phyloP scores from a whole-genome alignment of 2,888 invertebrate genomes.

The Lasioglossum vierecki region DNA sequence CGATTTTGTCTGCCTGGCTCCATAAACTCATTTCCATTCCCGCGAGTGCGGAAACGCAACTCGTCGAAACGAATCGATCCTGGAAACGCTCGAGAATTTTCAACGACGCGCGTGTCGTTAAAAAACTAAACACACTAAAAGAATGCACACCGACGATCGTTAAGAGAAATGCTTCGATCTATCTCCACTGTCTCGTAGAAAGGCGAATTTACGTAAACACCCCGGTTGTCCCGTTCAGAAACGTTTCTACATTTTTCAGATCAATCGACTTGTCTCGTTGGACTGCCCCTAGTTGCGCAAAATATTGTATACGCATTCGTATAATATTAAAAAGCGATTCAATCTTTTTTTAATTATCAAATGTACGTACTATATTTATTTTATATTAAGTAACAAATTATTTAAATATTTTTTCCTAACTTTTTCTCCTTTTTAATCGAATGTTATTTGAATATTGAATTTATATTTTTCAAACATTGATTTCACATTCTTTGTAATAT shows the following conservation, averaged over 20 bases:
- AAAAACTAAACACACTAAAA: too few relatives aligned
- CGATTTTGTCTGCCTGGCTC: conserved; percentile 77
- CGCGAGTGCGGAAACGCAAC: conserved; percentile 50
- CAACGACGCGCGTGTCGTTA: conserved; percentile 1
- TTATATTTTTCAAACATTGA: too few relatives aligned
- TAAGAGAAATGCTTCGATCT: not conserved
- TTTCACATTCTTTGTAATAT: too few relatives aligned
- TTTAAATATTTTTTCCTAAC: too few relatives aligned
- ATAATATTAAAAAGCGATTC: too few relatives aligned
- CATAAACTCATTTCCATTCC: conserved; percentile 73
- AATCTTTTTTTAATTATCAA: too few relatives aligned
- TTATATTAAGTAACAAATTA: too few relatives aligned
- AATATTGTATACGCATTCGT: too few relatives aligned
- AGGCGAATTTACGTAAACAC: not conserved
- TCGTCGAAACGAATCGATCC: conserved; percentile 49
- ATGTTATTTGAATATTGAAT: too few relatives aligned
- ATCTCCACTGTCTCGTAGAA: not conserved
- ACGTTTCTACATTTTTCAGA: not conserved
- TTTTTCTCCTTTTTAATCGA: too few relatives aligned
- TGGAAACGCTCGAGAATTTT: conserved; percentile 15
- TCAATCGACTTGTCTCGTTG: not conserved
- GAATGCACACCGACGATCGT: not conserved
- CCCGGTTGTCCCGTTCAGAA: not conserved
- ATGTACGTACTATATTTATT: too few relatives aligned
- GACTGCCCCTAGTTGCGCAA: not conserved